A percentile compares a stretch with the other conserved stretches of the same genome.
Evolutionary conservation across 2,797 vertebrate species (phyloP).

Genomic region (Leptodactylus fallax): DNA sequence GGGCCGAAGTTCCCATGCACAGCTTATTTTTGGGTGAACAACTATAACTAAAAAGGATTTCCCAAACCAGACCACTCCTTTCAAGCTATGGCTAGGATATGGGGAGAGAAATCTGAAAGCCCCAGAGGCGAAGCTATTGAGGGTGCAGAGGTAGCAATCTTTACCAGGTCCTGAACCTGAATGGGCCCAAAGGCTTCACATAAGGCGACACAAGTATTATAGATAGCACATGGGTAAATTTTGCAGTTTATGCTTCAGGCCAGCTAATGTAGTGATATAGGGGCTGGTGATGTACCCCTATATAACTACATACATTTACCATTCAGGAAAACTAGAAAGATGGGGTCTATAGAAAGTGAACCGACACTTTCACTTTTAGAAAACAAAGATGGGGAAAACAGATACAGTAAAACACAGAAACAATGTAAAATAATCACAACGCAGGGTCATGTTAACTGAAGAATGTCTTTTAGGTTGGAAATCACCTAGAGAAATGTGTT

Average conservation of each 20-base stretch:
- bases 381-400: neutral
- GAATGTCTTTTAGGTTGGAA: neutral
- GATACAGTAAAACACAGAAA: neutral
- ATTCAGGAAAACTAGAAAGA: neutral
- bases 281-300: neutral
- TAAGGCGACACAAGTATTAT: no score
- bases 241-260: no score
- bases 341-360: neutral
- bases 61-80: neutral
- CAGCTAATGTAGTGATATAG: neutral
- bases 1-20: no score
- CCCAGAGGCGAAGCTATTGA: no score
- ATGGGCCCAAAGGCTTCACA: no score
- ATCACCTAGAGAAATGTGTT: constrained; percentile 7
- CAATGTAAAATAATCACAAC: neutral
- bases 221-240: no score
- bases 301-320: neutral
- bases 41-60: neutral
- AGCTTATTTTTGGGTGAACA: neutral
- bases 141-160: no score
- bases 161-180: no score
- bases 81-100: no score
- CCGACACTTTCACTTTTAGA: neutral
- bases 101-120: no score
- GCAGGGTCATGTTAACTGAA: neutral